These are phyloP conservation scores for Ciconia stormi DNA, from an alignment of 2,113 vertebrate species.

Conservation along the genomic window DNA sequence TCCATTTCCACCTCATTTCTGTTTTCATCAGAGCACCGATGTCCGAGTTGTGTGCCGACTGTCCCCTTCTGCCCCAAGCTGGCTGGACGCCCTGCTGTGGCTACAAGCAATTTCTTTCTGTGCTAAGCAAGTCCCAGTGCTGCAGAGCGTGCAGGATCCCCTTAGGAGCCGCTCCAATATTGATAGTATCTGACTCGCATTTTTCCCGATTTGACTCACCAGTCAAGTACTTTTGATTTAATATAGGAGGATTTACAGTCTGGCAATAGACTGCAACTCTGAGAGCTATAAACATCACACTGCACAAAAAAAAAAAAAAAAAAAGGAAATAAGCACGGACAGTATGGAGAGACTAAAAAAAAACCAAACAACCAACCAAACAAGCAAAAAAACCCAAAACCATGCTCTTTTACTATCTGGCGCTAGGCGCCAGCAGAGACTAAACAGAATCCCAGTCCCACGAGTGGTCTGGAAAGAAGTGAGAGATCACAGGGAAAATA, in stretches of 20 bases:
- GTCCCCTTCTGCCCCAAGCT: not conserved
- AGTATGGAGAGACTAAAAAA: not conserved
- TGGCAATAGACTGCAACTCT: not conserved
- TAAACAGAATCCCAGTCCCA: not conserved
- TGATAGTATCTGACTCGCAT: not conserved
- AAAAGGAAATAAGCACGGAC: not conserved
- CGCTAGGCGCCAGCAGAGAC: constrained; percentile 26
- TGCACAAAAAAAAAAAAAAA: too few species aligned
- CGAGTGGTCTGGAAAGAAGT: not conserved
- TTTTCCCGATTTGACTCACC: not conserved
- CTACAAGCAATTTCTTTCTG: not conserved
- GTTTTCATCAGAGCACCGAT: not conserved
- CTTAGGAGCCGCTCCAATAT: not conserved
- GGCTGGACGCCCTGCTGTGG: not conserved
- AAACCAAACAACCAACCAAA: not conserved
- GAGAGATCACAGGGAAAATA: not conserved
- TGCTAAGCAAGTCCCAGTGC: not conserved
- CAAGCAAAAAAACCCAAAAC: not conserved
- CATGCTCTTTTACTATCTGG: not conserved
- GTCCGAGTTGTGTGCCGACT: not conserved
- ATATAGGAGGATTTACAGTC: not conserved
- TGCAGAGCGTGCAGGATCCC: not conserved
- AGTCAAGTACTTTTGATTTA: not conserved
- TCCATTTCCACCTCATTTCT: not conserved
- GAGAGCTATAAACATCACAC: not conserved